Percentiles rank a stretch among this genome's conserved stretches.
Evolutionary conservation across 2,113 vertebrate species (phyloP).

Genomic region (Tamias sibiricus): DNA sequence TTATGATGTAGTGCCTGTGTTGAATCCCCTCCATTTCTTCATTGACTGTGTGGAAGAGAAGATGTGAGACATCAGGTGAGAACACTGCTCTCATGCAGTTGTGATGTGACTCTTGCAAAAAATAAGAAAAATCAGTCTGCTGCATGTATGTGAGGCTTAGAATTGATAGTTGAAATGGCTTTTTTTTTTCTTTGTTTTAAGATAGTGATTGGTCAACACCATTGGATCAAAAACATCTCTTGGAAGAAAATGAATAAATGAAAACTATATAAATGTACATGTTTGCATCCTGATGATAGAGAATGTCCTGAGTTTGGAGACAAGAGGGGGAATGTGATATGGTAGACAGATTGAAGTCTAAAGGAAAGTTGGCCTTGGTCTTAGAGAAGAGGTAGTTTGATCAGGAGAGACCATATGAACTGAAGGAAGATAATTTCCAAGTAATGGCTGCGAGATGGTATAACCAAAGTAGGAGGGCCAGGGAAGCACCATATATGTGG

Average conservation of each 20-base stretch:
- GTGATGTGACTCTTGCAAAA: background rate
- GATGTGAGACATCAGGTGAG: background rate
- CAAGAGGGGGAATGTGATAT: background rate
- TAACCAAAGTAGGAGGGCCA: background rate
- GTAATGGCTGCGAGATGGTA: background rate
- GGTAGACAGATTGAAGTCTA: background rate
- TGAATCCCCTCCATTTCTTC: background rate
- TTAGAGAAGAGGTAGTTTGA: too few species aligned
- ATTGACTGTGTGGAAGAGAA: background rate
- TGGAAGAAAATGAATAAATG: background rate
- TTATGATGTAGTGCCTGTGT: background rate
- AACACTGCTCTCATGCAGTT: background rate
- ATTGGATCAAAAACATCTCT: background rate
- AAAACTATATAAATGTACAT: background rate
- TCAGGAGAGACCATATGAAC: background rate
- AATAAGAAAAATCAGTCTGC: background rate
- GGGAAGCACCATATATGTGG: background rate
- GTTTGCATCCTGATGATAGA: background rate
- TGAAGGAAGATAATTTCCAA: background rate
- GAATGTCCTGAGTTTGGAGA: background rate
- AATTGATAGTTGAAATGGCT: background rate
- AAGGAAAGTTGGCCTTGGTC: too few species aligned
- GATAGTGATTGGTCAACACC: background rate
- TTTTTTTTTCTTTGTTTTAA: slow-evolving; percentile 8
- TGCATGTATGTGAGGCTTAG: background rate